These are phyloP conservation scores for Sphinx pinastri DNA, from an alignment of 2,888 invertebrate genomes.

Conservation along the genomic window DNA sequence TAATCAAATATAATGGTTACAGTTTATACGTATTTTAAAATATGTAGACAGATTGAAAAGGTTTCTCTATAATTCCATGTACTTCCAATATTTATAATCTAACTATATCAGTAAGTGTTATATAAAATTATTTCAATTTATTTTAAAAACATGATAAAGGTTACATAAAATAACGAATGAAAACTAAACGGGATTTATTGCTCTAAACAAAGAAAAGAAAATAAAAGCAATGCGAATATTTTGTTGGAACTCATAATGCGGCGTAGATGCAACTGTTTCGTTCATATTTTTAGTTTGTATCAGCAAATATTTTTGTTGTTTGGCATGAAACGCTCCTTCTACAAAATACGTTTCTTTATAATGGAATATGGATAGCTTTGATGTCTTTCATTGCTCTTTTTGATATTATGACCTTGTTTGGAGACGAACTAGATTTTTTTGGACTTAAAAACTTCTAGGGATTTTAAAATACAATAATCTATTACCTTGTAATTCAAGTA, in stretches of 20 bases:
- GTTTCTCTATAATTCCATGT: too few relatives aligned
- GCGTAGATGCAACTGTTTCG: conserved; percentile 7
- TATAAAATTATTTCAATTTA: too few relatives aligned
- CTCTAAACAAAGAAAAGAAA: conserved; percentile 8
- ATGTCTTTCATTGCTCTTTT: too few relatives aligned
- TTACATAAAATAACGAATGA: too few relatives aligned
- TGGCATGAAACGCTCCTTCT: neutral
- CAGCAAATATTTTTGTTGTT: conserved; percentile 17
- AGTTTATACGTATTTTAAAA: too few relatives aligned
- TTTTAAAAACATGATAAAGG: too few relatives aligned
- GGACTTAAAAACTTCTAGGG: neutral
- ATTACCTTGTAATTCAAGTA: too few relatives aligned
- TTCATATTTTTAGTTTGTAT: conserved; percentile 16
- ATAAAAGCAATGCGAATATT: neutral
- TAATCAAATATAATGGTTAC: too few relatives aligned
- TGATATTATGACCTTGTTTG: neutral
- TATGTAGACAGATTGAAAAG: too few relatives aligned
- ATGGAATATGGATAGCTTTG: neutral
- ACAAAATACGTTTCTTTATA: neutral
- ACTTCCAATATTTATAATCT: too few relatives aligned
- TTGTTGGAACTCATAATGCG: neutral
- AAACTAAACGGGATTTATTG: neutral
- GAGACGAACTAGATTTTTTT: neutral
- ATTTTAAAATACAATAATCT: too few relatives aligned
- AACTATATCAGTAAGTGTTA: too few relatives aligned